phyloP scores from a whole-genome alignment of 2,113 vertebrate genomes.

The Oncorhynchus masou region DNA sequence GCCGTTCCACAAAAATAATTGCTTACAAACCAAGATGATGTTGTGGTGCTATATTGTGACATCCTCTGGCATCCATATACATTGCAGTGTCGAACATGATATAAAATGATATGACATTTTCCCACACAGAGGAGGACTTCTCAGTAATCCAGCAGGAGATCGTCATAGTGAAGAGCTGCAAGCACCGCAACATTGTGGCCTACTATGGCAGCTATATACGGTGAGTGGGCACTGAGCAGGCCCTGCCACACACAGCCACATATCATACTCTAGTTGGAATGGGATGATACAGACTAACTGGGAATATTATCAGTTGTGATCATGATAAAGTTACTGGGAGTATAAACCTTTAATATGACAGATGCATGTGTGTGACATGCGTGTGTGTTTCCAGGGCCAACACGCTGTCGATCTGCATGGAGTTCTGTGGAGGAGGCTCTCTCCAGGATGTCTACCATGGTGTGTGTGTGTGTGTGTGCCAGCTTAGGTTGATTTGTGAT shows the following conservation, averaged over 20 bases:
- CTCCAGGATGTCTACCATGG: slow-evolving; percentile 90
- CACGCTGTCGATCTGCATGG: slow-evolving; percentile 94
- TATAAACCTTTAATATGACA: background rate
- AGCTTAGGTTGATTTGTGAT: background rate
- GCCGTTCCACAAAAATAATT: too few relatives aligned
- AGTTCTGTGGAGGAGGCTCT: slow-evolving; percentile 89
- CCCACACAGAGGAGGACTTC: slow-evolving; percentile 82
- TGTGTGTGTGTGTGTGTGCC: slow-evolving; percentile 45
- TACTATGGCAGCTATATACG: slow-evolving; percentile 88
- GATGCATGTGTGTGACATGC: background rate
- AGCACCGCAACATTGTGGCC: slow-evolving; percentile 85
- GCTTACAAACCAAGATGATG: too few relatives aligned
- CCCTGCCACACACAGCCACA: background rate
- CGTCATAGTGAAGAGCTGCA: slow-evolving; percentile 85
- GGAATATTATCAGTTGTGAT: background rate
- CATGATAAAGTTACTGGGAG: background rate
- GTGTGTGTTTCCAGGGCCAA: slow-evolving; percentile 68
- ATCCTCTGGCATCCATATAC: too few relatives aligned
- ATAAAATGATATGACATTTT: background rate
- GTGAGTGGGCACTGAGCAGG: slow-evolving; percentile 67
- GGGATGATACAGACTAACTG: background rate
- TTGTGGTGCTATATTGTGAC: too few relatives aligned
- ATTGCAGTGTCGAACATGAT: too few relatives aligned
- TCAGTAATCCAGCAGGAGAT: slow-evolving; percentile 89
- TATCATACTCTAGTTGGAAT: too few relatives aligned